Base-by-base conservation (phyloP, 2,797 vertebrate genomes). In the Geotrypetes seraphini region DNA sequence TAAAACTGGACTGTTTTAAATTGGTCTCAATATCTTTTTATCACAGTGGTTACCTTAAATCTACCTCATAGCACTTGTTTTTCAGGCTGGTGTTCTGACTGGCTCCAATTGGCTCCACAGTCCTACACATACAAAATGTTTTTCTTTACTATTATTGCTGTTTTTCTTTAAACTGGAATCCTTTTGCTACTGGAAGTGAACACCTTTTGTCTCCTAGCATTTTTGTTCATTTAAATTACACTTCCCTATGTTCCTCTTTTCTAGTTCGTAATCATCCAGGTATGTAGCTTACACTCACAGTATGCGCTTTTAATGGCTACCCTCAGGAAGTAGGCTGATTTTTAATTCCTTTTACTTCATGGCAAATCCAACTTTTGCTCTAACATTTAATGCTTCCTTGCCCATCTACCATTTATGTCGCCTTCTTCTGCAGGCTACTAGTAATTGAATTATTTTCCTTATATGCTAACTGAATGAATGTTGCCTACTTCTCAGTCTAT, bases 401-500 rank as follows among this genome's bases (percentile, higher is more conserved):
- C 6, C 21, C 9, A 28, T 40, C 29, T 23, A 4, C 26, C 20
- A 32, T 53, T 61, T 55, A 38, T 10, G 39, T 47, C 17, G 10
- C 5, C 13, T 20, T 22, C 28, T 29, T 22, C 36, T 22, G 19
- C 19, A 4, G 28, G 21, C 41, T 10, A 5, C 22, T 20, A 54
- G 31, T 56, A 54, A 51, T 64, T 47, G 42, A 12, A 19, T 38
- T 53, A 22, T 43, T 23, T 45, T 17, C 38, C 45, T 53, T 43
- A 10, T 1, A 1, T 28, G 18, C 48, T 57, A 50, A 37, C 25
- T 33, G 39, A 58, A 13, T 25, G 24, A 35, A 31, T 43, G 13
- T 22, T 52, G 10, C 12, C 1, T 17, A 48, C 18, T 31, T 51
- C 21, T 12, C 16, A 6, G 43, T 69, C 19, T 36, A 11, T 1